Evolutionary conservation across 2,797 vertebrate genomes (phyloP).

Genomic region (Molothrus ater): DNA sequence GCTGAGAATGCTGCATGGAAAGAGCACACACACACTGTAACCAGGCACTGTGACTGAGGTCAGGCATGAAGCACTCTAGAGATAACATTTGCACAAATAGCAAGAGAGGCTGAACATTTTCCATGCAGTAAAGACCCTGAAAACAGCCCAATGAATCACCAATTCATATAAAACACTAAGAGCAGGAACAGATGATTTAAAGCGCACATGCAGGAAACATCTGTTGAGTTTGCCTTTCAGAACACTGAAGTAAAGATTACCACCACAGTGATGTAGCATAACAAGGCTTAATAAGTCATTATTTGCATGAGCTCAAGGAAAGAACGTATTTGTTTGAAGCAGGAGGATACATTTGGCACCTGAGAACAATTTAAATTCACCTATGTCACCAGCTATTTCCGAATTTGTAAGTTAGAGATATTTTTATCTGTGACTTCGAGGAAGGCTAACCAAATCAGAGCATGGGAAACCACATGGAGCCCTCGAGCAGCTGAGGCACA

Average conservation of each 20-base stretch:
- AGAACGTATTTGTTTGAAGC: neutral
- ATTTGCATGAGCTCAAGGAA: slow-evolving; percentile 12
- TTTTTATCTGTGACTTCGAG: neutral
- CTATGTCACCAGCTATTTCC: neutral
- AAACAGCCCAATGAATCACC: neutral
- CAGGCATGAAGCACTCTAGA: neutral
- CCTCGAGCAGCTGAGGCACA: neutral
- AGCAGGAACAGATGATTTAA: slow-evolving; percentile 32
- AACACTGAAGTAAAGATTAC: neutral
- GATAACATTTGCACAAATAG: neutral
- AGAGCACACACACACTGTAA: neutral
- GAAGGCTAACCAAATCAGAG: neutral
- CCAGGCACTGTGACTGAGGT: neutral
- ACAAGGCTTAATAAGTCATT: neutral
- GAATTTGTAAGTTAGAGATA: neutral
- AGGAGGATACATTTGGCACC: neutral
- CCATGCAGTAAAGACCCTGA: neutral
- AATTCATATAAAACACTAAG: neutral
- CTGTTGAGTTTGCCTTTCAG: slow-evolving; percentile 17
- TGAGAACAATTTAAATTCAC: slow-evolving; percentile 34
- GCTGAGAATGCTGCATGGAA: neutral
- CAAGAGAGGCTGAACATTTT: neutral
- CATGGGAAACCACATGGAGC: neutral
- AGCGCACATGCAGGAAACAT: slow-evolving; percentile 38
- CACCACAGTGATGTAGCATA: neutral